Percentiles rank a stretch among this genome's conserved stretches.
Evolutionary conservation across 1,140 invertebrate species (phyloP).

Genomic region (Pseudobourletiella spinata): DNA sequence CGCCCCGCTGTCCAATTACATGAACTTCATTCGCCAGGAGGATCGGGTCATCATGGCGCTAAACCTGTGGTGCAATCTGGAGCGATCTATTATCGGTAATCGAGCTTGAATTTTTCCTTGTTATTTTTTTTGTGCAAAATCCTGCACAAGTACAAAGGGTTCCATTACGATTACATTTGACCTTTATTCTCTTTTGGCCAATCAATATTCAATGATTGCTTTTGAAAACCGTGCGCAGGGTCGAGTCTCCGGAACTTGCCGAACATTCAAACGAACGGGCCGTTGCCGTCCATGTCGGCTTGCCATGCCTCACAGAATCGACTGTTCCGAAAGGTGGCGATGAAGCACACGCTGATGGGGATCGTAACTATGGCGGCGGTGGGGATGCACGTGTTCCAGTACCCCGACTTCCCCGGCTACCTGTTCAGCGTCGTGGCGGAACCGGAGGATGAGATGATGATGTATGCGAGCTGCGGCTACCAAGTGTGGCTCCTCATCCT

Average conservation of each 20-base stretch:
- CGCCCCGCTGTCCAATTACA: constrained; percentile 26
- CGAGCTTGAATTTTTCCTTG: background rate
- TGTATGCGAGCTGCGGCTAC: constrained; percentile 18
- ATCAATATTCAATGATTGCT: too few relatives aligned
- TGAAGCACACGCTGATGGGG: constrained; percentile 20
- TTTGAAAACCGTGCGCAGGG: too few relatives aligned
- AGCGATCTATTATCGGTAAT: constrained; percentile 33
- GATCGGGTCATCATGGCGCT: constrained; percentile 18
- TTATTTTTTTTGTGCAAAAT: too few relatives aligned
- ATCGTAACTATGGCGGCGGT: constrained; percentile 16
- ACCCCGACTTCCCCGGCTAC: constrained; percentile 30
- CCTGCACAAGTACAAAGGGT: too few relatives aligned
- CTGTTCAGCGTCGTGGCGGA: constrained; percentile 22
- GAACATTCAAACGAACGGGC: constrained; percentile 31
- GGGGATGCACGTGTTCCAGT: constrained; percentile 18
- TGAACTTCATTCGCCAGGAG: constrained; percentile 29
- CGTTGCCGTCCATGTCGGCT: constrained; percentile 33
- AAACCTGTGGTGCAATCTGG: constrained; percentile 31
- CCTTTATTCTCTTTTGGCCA: too few relatives aligned
- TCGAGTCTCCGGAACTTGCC: too few relatives aligned
- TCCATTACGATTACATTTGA: too few relatives aligned
- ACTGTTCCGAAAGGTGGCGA: constrained; percentile 21
- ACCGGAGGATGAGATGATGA: constrained; percentile 19
- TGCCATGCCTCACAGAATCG: constrained; percentile 26
- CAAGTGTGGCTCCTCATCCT: constrained; percentile 32